These are phyloP conservation scores for Drosophila prostipennis DNA, from an alignment of 2,888 invertebrate species.

Conservation along the genomic window DNA sequence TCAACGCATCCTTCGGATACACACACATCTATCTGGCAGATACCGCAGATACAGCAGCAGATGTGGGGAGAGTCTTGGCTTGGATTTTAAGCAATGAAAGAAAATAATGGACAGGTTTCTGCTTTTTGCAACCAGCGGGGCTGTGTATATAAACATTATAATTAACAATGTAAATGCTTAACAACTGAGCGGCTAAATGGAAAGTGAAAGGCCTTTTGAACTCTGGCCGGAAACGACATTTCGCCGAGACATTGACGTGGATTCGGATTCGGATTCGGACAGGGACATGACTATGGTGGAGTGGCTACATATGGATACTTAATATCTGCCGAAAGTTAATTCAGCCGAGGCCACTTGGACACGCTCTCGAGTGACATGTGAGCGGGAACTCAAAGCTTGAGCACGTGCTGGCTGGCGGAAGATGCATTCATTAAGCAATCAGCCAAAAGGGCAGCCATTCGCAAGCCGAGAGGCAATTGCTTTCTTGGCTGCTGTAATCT, in stretches of 20 bases:
- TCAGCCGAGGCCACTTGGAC: constrained; percentile 39
- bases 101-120: constrained; percentile 32
- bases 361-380: constrained; percentile 55
- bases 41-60: constrained; percentile 13
- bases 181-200: constrained; percentile 31
- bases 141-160: constrained; percentile 38
- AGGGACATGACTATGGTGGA: constrained; percentile 16
- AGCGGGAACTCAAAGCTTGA: constrained; percentile 73
- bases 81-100: constrained; percentile 13
- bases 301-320: constrained; percentile 6
- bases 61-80: constrained; percentile 22
- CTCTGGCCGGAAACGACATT: constrained; percentile 57
- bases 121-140: constrained; percentile 6
- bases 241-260: constrained; percentile 28
- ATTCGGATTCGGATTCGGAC: constrained; percentile 16
- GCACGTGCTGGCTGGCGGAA: constrained; percentile 69
- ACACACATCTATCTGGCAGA: constrained; percentile 14
- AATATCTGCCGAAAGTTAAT: constrained; percentile 29
- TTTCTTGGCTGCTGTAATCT: constrained; percentile 44
- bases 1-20: constrained; percentile 72
- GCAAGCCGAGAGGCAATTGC: neutral
- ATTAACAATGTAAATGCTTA: constrained; percentile 48
- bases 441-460: constrained; percentile 43
- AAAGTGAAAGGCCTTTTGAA: constrained; percentile 60
- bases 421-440: constrained; percentile 77